Evolutionary conservation across 2,113 vertebrate species (phyloP).

Genomic region (Cyprinus carpio): DNA sequence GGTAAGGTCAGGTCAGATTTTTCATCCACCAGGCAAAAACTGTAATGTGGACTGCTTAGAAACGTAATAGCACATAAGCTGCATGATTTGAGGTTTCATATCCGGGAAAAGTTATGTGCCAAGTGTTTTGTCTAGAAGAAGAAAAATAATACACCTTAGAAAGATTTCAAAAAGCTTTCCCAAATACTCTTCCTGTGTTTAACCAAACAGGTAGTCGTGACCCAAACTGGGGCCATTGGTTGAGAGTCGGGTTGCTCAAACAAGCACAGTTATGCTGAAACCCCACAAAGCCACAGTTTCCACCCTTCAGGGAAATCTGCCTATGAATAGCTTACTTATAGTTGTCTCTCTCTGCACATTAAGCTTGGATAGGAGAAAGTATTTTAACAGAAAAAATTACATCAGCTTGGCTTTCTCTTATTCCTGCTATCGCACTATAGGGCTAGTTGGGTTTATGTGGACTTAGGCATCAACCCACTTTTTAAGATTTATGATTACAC

Average conservation of each 20-base stretch:
- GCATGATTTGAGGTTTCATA: not conserved
- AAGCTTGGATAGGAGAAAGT: not conserved
- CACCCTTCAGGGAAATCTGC: not conserved
- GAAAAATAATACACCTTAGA: not conserved
- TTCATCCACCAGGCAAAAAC: not conserved
- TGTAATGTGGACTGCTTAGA: not conserved
- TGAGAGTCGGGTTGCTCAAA: not conserved
- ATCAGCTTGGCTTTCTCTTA: not conserved
- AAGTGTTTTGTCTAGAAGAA: not conserved
- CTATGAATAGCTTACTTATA: not conserved
- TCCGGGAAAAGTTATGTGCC: not conserved
- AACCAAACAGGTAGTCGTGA: not conserved
- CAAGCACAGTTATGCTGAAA: not conserved
- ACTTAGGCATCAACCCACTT: slow-evolving; percentile 4
- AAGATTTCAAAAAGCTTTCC: not conserved
- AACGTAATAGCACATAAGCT: not conserved
- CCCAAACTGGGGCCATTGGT: not conserved
- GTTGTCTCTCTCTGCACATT: not conserved
- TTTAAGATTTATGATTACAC: slow-evolving; percentile 25
- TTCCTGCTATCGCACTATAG: not conserved
- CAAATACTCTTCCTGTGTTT: not conserved
- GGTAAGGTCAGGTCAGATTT: not conserved
- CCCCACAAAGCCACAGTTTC: not conserved
- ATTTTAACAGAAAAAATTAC: not conserved
- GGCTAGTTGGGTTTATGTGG: not conserved